Conservation (phyloP, 2,113 vertebrate genomes). For the Eulemur macaco region DNA sequence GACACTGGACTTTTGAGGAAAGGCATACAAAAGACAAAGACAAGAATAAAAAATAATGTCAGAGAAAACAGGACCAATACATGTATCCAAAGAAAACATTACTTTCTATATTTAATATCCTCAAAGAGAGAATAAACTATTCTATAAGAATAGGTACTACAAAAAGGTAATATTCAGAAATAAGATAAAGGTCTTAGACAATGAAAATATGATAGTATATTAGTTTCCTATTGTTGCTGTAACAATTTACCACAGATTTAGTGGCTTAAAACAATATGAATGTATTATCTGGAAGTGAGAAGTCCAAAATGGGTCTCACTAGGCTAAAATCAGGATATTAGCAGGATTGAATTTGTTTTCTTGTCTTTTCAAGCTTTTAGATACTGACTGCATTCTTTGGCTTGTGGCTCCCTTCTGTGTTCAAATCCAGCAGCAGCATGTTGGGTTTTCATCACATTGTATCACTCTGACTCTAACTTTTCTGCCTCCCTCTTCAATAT, state of each 20-base stretch:
- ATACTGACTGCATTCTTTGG: neutral
- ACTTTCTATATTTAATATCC: neutral
- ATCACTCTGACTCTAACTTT: neutral
- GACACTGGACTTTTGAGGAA: neutral
- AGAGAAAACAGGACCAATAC: neutral
- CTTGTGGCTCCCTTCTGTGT: neutral
- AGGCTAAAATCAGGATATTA: neutral
- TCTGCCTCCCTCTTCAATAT: neutral
- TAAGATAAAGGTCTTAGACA: neutral
- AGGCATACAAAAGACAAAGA: neutral
- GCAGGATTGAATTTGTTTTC: neutral
- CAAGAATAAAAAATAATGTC: neutral
- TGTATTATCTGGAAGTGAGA: neutral
- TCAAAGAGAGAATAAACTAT: slow-evolving; percentile 18
- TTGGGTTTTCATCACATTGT: neutral
- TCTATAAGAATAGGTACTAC: neutral
- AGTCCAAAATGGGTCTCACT: neutral
- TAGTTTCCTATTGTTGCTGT: neutral
- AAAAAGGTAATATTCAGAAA: neutral
- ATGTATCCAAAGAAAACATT: neutral
- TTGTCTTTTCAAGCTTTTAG: neutral
- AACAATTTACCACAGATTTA: neutral
- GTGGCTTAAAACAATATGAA: neutral
- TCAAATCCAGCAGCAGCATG: neutral
- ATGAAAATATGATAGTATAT: neutral